Conservation (phyloP, 2,888 invertebrate genomes). For the Hyppa rectilinea region DNA sequence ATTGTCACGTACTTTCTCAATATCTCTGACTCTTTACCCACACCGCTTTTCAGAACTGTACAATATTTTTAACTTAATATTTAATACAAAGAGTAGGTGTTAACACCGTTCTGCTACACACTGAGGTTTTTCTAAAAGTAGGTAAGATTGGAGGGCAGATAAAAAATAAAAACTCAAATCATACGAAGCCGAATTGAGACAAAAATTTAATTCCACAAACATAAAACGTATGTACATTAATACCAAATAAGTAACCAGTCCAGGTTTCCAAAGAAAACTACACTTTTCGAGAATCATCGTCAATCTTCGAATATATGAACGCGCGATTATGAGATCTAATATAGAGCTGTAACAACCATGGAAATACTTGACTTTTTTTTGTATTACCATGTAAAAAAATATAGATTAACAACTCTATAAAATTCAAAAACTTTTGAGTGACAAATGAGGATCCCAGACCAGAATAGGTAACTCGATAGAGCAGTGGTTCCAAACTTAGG, state of each 20-base stretch:
- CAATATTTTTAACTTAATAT: too few relatives aligned
- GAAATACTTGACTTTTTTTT: not conserved
- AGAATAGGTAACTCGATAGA: too few relatives aligned
- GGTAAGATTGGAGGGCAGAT: too few relatives aligned
- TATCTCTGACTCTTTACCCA: too few relatives aligned
- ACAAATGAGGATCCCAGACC: not conserved
- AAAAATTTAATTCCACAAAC: slow-evolving; percentile 21
- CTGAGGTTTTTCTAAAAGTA: too few relatives aligned
- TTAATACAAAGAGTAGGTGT: too few relatives aligned
- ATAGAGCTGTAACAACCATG: not conserved
- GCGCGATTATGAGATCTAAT: not conserved
- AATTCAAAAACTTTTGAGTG: not conserved
- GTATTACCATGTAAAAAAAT: not conserved
- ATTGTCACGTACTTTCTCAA: too few relatives aligned
- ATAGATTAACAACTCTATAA: not conserved
- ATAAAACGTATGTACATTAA: slow-evolving; percentile 13
- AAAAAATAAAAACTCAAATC: too few relatives aligned
- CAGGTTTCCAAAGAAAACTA: not conserved
- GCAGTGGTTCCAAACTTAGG: too few relatives aligned
- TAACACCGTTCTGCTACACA: too few relatives aligned
- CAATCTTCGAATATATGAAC: not conserved
- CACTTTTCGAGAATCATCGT: not conserved
- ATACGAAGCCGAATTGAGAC: slow-evolving; percentile 1
- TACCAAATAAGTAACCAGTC: slow-evolving; percentile 10
- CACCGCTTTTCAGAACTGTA: too few relatives aligned